Conservation (phyloP, 2,113 vertebrate genomes). For the Leucoraja erinaceus region DNA sequence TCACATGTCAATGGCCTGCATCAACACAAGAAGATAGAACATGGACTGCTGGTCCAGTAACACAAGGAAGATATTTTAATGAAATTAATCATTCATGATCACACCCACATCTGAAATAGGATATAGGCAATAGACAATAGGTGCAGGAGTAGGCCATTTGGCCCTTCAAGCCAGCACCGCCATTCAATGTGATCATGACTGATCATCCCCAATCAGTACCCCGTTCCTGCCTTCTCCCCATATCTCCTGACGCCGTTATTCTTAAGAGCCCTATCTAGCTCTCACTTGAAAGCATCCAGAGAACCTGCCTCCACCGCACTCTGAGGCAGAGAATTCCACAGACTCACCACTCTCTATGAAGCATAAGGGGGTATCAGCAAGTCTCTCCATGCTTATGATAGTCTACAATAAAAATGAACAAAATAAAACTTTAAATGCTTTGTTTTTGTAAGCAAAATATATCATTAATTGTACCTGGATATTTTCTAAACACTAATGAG, state of each 20-base stretch:
- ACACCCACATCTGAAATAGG: neutral
- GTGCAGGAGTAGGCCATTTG: too few relatives aligned
- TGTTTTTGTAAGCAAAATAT: neutral
- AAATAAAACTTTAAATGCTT: neutral
- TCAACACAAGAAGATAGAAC: neutral
- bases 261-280: too few relatives aligned
- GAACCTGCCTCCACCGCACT: too few relatives aligned
- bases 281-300: too few relatives aligned
- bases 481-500: neutral
- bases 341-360: too few relatives aligned
- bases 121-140: too few relatives aligned
- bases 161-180: too few relatives aligned
- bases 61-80: neutral
- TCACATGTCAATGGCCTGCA: neutral
- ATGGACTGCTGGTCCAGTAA: neutral
- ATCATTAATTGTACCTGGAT: neutral
- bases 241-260: too few relatives aligned
- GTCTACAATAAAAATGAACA: neutral
- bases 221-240: too few relatives aligned
- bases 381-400: neutral
- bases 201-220: too few relatives aligned
- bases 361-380: neutral
- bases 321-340: too few relatives aligned
- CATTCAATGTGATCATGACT: too few relatives aligned
- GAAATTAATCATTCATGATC: neutral